A percentile compares a stretch with the other conserved stretches of the same genome.
These are phyloP conservation scores for Silurus lanzhouensis DNA, from an alignment of 2,797 vertebrate genomes.

Conservation along the genomic window DNA sequence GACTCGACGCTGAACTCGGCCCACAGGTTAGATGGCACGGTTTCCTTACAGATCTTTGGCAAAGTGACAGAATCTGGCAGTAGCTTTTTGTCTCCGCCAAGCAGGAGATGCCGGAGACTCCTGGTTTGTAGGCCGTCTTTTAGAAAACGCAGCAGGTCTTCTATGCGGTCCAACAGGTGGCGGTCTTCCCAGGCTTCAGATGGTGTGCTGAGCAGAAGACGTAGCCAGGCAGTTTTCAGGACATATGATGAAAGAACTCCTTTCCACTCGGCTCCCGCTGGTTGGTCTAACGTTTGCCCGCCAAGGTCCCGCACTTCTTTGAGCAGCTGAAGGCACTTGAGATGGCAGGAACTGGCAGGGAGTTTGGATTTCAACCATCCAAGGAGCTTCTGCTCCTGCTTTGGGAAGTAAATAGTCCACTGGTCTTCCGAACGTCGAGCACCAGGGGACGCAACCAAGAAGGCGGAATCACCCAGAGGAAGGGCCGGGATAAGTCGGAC, in stretches of 20 bases:
- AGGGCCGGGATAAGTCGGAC: conserved; percentile 82
- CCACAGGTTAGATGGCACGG: conserved; percentile 75
- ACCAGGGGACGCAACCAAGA: conserved; percentile 65
- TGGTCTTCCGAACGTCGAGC: conserved; percentile 56
- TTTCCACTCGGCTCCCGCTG: conserved; percentile 72
- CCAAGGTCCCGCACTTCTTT: conserved; percentile 83
- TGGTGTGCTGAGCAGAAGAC: conserved; percentile 71
- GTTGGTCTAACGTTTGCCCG: conserved; percentile 70
- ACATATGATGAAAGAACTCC: conserved; percentile 78
- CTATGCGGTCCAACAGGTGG: conserved; percentile 76
- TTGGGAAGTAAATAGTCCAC: conserved; percentile 79
- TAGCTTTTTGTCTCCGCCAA: conserved; percentile 66
- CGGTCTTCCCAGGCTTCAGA: conserved; percentile 76
- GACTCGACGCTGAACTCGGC: conserved; percentile 66
- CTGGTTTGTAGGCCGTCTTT: conserved; percentile 72
- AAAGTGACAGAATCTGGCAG: conserved; percentile 71
- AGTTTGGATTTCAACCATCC: conserved; percentile 76
- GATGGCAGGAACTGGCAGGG: conserved; percentile 78
- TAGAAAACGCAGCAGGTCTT: conserved; percentile 77
- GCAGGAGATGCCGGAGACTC: conserved; percentile 78
- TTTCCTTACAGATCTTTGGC: conserved; percentile 79
- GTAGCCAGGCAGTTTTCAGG: conserved; percentile 80
- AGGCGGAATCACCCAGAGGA: conserved; percentile 78
- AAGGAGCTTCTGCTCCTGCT: conserved; percentile 82
- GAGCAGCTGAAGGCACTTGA: conserved; percentile 84